phyloP scores from a whole-genome alignment of 1,140 invertebrate species.

The Solenopsis fugax region DNA sequence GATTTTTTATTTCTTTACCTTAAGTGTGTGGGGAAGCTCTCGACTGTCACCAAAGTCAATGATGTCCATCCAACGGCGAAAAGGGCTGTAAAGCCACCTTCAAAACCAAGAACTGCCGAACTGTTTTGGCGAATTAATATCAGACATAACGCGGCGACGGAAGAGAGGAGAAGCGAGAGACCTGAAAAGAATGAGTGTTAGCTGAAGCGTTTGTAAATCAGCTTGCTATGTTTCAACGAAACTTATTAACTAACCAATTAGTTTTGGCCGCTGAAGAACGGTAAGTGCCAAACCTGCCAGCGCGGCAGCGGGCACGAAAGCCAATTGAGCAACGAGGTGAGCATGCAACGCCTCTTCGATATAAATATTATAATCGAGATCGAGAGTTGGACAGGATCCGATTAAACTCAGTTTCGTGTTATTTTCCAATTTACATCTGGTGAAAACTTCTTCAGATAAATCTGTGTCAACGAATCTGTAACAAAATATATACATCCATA shows the following conservation, averaged over 20 bases:
- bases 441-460: slow-evolving; percentile 85
- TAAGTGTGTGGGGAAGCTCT: slow-evolving; percentile 83
- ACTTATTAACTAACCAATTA: slow-evolving; percentile 77
- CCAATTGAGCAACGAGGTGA: slow-evolving; percentile 82
- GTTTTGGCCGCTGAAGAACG: slow-evolving; percentile 81
- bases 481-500: slow-evolving; percentile 19
- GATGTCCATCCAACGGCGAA: slow-evolving; percentile 82
- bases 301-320: slow-evolving; percentile 81
- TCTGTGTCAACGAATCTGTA: slow-evolving; percentile 87
- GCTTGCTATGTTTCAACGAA: neutral
- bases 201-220: neutral
- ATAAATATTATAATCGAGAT: slow-evolving; percentile 84
- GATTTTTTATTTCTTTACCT: slow-evolving; percentile 71
- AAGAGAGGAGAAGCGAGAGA: slow-evolving; percentile 82
- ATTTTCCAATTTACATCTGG: slow-evolving; percentile 85
- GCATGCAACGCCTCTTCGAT: slow-evolving; percentile 83
- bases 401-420: slow-evolving; percentile 84
- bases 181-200: slow-evolving; percentile 65
- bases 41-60: slow-evolving; percentile 80
- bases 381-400: slow-evolving; percentile 82
- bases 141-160: slow-evolving; percentile 79
- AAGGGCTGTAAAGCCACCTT: slow-evolving; percentile 81
- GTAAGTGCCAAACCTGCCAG: slow-evolving; percentile 80
- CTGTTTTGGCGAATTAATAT: slow-evolving; percentile 78
- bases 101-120: slow-evolving; percentile 80